Evolutionary conservation across 2,888 invertebrate genomes (phyloP).

Genomic region (Drosophila cracens): DNA sequence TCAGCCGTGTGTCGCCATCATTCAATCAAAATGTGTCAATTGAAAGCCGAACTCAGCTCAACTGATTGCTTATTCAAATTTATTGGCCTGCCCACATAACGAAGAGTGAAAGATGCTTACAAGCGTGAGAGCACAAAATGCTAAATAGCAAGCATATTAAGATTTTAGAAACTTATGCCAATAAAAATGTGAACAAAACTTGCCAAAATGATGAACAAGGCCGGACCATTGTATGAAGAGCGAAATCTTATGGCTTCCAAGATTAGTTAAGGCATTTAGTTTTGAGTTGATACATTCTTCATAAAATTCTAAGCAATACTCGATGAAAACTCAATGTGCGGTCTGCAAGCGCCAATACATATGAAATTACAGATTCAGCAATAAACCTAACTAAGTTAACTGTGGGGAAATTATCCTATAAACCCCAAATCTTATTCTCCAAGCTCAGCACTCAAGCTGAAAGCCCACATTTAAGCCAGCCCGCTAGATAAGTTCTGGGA

Average conservation of each 20-base stretch:
- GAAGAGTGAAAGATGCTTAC: constrained; percentile 5
- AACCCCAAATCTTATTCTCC: background rate
- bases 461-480: background rate
- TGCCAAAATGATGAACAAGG: constrained; percentile 20
- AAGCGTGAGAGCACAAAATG: constrained; percentile 2
- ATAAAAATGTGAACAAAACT: constrained; percentile 6
- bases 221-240: constrained; percentile 16
- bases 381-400: background rate
- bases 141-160: constrained; percentile 5
- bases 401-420: background rate
- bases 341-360: too few relatives aligned
- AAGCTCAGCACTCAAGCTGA: background rate
- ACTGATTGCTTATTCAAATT: constrained; percentile 28
- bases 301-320: background rate
- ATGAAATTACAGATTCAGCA: background rate
- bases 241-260: background rate
- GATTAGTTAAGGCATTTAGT: background rate
- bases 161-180: constrained; percentile 1
- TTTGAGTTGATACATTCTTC: background rate
- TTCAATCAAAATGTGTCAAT: constrained; percentile 34
- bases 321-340: background rate
- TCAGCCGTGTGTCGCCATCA: constrained; percentile 33
- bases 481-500: background rate
- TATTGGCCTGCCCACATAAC: background rate
- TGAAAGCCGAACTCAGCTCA: background rate